phyloP scores from a whole-genome alignment of 2,797 vertebrate genomes.

The Lutjanus argentimaculatus region DNA sequence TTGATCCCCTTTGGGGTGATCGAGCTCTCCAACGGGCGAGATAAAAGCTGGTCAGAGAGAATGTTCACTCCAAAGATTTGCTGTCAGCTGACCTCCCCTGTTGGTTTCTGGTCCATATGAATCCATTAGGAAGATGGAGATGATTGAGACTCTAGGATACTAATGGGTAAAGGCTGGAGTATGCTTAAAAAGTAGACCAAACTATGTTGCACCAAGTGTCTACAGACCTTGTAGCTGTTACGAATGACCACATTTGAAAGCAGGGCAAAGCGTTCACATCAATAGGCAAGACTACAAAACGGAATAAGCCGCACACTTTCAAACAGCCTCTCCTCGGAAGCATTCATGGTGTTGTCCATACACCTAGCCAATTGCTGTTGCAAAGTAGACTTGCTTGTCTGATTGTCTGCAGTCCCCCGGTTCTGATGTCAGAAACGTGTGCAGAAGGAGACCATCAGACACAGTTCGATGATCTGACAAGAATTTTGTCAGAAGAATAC shows the following conservation, averaged over 20 bases:
- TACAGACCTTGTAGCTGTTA: neutral
- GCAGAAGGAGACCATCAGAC: too few species aligned
- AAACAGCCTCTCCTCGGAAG: neutral
- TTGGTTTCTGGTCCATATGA: neutral
- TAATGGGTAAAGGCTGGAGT: neutral
- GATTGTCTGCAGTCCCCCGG: too few species aligned
- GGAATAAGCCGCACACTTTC: neutral
- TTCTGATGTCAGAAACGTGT: too few species aligned
- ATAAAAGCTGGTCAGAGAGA: slow-evolving; percentile 7
- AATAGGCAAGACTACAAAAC: neutral
- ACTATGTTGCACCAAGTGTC: neutral
- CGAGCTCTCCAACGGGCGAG: neutral
- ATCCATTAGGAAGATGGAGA: neutral
- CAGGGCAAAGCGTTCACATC: neutral
- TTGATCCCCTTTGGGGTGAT: slow-evolving; percentile 28
- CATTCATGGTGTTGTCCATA: neutral
- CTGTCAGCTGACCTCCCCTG: neutral
- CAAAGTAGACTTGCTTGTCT: too few species aligned
- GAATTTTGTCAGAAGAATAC: too few species aligned
- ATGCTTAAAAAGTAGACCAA: neutral
- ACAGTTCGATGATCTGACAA: too few species aligned
- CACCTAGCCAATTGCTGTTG: too few species aligned
- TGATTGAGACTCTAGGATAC: neutral
- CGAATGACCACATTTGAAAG: neutral
- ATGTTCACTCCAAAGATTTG: neutral